Percentiles rank a stretch among this genome's conserved stretches.
These are phyloP conservation scores for Chinchilla lanigera DNA, from an alignment of 2,113 vertebrate genomes.

Conservation along the genomic window DNA sequence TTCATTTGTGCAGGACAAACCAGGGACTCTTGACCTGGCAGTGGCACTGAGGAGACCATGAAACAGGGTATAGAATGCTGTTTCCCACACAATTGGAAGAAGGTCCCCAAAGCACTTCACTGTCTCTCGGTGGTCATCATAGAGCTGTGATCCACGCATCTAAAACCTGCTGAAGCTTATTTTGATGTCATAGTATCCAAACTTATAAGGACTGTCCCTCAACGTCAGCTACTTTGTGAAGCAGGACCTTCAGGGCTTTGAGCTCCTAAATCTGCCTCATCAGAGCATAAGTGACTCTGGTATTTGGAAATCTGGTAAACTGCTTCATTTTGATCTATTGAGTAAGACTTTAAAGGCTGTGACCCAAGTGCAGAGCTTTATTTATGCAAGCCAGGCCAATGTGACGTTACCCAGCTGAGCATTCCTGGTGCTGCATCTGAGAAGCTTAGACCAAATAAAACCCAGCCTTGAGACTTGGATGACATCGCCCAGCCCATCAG, in stretches of 20 bases:
- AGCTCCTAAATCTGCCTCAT: not conserved
- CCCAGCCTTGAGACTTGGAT: not conserved
- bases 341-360: not conserved
- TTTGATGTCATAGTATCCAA: not conserved
- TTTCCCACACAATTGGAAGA: not conserved
- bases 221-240: not conserved
- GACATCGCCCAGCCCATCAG: not conserved
- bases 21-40: not conserved
- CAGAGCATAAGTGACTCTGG: not conserved
- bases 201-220: not conserved
- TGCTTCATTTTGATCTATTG: not conserved
- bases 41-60: not conserved
- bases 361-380: not conserved
- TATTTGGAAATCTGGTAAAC: not conserved
- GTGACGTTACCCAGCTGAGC: not conserved
- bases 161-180: not conserved
- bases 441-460: not conserved
- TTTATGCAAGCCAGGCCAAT: not conserved
- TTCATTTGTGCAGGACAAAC: not conserved
- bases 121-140: not conserved
- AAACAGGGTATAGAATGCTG: not conserved
- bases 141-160: not conserved
- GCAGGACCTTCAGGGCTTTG: not conserved
- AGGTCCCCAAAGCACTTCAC: not conserved
- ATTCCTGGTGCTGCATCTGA: not conserved